Conservation (phyloP, 2,888 invertebrate species). For the Eupithecia insigniata region DNA sequence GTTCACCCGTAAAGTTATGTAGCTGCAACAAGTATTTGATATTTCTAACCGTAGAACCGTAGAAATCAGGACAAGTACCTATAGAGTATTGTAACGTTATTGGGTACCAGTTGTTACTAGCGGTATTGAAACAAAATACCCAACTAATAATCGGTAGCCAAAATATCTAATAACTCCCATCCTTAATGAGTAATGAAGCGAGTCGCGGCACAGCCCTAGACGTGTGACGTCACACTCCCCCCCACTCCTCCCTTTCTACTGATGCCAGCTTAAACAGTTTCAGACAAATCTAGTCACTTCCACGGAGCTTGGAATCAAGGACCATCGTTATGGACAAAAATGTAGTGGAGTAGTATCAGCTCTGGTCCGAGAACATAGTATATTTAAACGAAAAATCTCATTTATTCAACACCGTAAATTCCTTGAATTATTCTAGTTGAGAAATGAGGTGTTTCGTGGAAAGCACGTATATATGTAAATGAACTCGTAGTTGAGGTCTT, state of each 20-base stretch:
- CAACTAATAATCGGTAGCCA: too few species aligned
- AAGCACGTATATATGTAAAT: background rate
- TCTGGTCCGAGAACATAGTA: background rate
- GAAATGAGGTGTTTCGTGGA: background rate
- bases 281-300: conserved; percentile 7
- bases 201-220: conserved; percentile 33
- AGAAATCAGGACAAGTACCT: too few species aligned
- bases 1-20: too few species aligned
- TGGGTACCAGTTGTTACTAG: too few species aligned
- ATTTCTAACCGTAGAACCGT: too few species aligned
- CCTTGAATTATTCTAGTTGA: background rate
- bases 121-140: too few species aligned
- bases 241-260: conserved; percentile 7
- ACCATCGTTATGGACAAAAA: background rate
- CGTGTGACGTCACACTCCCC: conserved; percentile 36
- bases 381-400: background rate
- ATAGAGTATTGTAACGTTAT: too few species aligned
- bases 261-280: conserved; percentile 9
- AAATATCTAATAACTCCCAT: too few species aligned
- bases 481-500: background rate
- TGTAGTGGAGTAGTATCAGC: background rate
- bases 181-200: conserved; percentile 41
- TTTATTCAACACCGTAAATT: background rate
- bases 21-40: too few species aligned
- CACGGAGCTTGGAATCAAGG: background rate